Evolutionary conservation across 1,140 invertebrate species (phyloP).

Genomic region (Ips typographus): DNA sequence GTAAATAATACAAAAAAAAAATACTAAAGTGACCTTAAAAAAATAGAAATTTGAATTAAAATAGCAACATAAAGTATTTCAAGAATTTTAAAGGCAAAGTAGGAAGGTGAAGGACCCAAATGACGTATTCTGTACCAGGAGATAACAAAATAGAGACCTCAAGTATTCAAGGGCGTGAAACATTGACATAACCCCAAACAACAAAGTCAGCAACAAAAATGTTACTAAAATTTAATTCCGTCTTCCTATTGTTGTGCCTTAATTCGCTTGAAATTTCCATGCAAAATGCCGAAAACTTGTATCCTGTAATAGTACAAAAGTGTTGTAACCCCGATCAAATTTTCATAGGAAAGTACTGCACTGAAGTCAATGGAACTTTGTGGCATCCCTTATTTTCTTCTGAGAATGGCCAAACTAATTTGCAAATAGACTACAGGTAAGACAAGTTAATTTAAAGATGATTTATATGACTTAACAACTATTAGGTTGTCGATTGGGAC

Average conservation of each 20-base stretch:
- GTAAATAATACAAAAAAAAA: too few relatives aligned
- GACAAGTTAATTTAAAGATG: background rate
- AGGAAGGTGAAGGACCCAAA: too few relatives aligned
- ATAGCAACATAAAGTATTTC: too few relatives aligned
- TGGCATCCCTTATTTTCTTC: constrained; percentile 66
- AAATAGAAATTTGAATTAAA: too few relatives aligned
- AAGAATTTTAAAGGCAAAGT: too few relatives aligned
- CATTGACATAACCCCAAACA: constrained; percentile 15
- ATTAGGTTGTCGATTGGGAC: constrained; percentile 61
- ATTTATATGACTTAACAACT: background rate
- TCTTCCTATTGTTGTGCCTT: background rate
- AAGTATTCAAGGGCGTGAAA: background rate
- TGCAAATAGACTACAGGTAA: constrained; percentile 53
- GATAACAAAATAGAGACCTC: too few relatives aligned
- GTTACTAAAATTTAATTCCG: background rate
- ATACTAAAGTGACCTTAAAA: too few relatives aligned
- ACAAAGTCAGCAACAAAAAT: constrained; percentile 12
- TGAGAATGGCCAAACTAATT: constrained; percentile 58
- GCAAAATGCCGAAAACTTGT: background rate
- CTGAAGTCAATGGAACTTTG: constrained; percentile 58
- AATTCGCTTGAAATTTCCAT: background rate
- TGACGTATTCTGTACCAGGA: too few relatives aligned
- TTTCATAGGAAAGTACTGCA: constrained; percentile 66
- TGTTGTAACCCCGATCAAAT: constrained; percentile 74
- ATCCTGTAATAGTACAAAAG: constrained; percentile 63